phyloP scores from a whole-genome alignment of 2,888 invertebrate genomes.

The Standfussiana lucernea region DNA sequence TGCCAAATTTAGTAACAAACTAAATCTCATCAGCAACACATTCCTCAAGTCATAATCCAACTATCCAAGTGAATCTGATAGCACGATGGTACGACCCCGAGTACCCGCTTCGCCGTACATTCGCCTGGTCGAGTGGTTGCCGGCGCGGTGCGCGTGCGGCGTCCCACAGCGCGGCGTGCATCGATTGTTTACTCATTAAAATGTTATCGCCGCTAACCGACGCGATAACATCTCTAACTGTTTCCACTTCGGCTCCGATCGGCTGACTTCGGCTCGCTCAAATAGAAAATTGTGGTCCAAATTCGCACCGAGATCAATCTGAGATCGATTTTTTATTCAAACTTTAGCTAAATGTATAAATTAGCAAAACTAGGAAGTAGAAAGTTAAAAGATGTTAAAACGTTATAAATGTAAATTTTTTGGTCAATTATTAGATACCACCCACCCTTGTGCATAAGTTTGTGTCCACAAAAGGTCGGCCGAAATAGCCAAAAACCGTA shows the following conservation, averaged over 20 bases:
- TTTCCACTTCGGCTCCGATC: conserved; percentile 71
- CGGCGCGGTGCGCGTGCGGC: conserved; percentile 84
- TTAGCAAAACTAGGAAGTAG: background rate
- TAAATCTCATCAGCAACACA: conserved; percentile 12
- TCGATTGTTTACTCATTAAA: conserved; percentile 91
- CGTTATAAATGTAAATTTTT: background rate
- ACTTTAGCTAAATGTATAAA: background rate
- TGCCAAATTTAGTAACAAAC: background rate
- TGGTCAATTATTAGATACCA: background rate
- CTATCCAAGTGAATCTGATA: conserved; percentile 26
- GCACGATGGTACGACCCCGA: conserved; percentile 12
- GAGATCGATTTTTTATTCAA: conserved; percentile 6
- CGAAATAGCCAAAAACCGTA: background rate
- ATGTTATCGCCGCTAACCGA: conserved; percentile 87
- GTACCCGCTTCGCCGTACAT: conserved; percentile 27
- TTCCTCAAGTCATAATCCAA: conserved; percentile 42
- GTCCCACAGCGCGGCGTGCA: conserved; percentile 88
- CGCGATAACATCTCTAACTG: conserved; percentile 89
- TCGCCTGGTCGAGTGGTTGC: conserved; percentile 35
- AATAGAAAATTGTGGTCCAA: conserved; percentile 77
- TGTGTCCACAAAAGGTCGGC: too few species aligned
- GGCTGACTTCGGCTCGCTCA: conserved; percentile 68
- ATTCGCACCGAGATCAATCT: conserved; percentile 73
- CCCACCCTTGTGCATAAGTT: too few species aligned
- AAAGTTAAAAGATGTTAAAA: background rate